These are phyloP conservation scores for Columba guinea DNA, from an alignment of 2,797 vertebrate species.

Conservation along the genomic window DNA sequence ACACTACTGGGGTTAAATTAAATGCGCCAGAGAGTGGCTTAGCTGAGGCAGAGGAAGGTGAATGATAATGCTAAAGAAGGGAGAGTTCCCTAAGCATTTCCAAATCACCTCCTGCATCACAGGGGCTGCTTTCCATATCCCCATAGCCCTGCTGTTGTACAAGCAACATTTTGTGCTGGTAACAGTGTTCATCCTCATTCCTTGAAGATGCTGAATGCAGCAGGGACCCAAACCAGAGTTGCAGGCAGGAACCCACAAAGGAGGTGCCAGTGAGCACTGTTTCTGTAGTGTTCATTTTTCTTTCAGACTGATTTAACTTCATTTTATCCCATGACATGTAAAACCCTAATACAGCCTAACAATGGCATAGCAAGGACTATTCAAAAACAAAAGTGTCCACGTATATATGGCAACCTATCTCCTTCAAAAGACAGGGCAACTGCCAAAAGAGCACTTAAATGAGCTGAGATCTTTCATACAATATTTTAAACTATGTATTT, in stretches of 20 bases:
- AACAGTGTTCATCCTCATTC: background rate
- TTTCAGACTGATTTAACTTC: background rate
- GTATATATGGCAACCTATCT: background rate
- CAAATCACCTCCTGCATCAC: background rate
- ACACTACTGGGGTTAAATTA: background rate
- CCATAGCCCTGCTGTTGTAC: too few relatives aligned
- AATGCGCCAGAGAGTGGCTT: background rate
- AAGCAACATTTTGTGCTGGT: background rate
- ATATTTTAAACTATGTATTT: background rate
- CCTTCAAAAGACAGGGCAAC: background rate
- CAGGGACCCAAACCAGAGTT: background rate
- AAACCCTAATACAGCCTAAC: background rate
- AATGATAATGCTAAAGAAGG: background rate
- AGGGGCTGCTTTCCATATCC: background rate
- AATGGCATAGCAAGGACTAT: background rate
- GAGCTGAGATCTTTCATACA: background rate
- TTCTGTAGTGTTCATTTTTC: background rate
- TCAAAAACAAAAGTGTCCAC: background rate
- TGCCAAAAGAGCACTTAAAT: background rate
- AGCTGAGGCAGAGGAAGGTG: background rate
- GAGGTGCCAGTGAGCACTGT: background rate
- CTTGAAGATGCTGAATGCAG: background rate
- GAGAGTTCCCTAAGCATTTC: background rate
- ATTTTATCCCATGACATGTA: background rate
- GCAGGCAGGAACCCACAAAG: background rate